These are phyloP conservation scores for Conops quadrifasciatus DNA, from an alignment of 2,888 invertebrate species.

Conservation along the genomic window DNA sequence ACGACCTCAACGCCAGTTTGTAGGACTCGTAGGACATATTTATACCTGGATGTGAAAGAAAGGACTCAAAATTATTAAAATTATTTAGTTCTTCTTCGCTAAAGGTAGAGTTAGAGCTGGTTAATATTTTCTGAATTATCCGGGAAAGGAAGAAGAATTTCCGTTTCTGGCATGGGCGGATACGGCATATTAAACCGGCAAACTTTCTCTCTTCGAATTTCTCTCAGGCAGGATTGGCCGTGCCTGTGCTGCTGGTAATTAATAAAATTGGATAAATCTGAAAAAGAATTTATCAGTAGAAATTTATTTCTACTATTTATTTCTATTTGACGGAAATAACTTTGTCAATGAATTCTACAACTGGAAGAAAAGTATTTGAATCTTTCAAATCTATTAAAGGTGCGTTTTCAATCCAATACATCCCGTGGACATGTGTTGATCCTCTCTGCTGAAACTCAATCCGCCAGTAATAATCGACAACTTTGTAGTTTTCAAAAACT, in stretches of 20 bases:
- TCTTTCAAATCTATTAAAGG: no score
- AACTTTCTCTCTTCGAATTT: no score
- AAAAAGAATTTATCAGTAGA: slow-evolving; percentile 28
- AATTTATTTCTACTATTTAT: slow-evolving; percentile 33
- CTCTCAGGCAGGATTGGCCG: no score
- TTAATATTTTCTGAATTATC: no score
- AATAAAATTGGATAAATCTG: slow-evolving; percentile 24
- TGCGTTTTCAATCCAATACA: no score
- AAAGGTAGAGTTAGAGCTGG: no score
- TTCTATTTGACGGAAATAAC: slow-evolving; percentile 8
- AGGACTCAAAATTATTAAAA: no score
- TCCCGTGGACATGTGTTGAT: slow-evolving; percentile 39
- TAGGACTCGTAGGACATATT: slow-evolving; percentile 27
- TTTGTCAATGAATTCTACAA: slow-evolving; percentile 29
- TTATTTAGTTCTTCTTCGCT: no score
- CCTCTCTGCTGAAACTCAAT: slow-evolving; percentile 40
- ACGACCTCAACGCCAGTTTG: slow-evolving; percentile 18
- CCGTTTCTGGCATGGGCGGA: slow-evolving; percentile 36
- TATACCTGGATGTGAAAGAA: no score
- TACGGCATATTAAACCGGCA: slow-evolving; percentile 40
- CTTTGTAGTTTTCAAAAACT: slow-evolving; percentile 20
- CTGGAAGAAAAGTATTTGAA: no score
- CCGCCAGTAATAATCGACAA: slow-evolving; percentile 38
- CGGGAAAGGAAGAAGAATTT: no score
- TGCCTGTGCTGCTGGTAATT: slow-evolving; percentile 35